A percentile compares a stretch with the other conserved stretches of the same genome.
Evolutionary conservation across 2,113 vertebrate species (phyloP).

Genomic region (Hypomesus transpacificus): DNA sequence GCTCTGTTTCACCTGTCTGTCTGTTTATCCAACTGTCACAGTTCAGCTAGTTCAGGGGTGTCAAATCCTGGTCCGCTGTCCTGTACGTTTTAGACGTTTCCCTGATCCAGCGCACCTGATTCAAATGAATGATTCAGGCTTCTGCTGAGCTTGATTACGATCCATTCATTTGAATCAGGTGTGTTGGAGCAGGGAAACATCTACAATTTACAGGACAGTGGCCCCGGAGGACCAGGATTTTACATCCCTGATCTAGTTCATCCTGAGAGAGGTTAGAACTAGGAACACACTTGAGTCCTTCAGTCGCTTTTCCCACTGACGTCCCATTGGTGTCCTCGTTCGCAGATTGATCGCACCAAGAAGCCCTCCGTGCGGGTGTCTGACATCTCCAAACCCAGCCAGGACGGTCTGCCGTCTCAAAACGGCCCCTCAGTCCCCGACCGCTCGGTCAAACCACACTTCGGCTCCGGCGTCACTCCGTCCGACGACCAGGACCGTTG

Average conservation of each 20-base stretch:
- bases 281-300: not conserved
- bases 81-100: too few species aligned
- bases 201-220: too few species aligned
- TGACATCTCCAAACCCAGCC: slow-evolving; percentile 60
- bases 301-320: not conserved
- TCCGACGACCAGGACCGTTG: slow-evolving; percentile 69
- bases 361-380: slow-evolving; percentile 77
- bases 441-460: slow-evolving; percentile 80
- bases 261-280: not conserved
- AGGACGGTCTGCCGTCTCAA: slow-evolving; percentile 59
- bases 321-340: slow-evolving; percentile 12
- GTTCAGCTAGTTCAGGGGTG: too few species aligned
- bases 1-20: not conserved
- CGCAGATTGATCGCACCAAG: slow-evolving; percentile 90
- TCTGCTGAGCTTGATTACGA: too few species aligned
- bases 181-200: too few species aligned
- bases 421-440: slow-evolving; percentile 77
- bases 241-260: too few species aligned
- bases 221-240: too few species aligned
- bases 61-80: too few species aligned
- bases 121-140: too few species aligned
- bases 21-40: not conserved
- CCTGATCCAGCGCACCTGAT: too few species aligned
- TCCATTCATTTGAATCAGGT: too few species aligned
- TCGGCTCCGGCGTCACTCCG: slow-evolving; percentile 46